Evolutionary conservation across 2,113 vertebrate genomes (phyloP).

Genomic region (Hylia prasina): DNA sequence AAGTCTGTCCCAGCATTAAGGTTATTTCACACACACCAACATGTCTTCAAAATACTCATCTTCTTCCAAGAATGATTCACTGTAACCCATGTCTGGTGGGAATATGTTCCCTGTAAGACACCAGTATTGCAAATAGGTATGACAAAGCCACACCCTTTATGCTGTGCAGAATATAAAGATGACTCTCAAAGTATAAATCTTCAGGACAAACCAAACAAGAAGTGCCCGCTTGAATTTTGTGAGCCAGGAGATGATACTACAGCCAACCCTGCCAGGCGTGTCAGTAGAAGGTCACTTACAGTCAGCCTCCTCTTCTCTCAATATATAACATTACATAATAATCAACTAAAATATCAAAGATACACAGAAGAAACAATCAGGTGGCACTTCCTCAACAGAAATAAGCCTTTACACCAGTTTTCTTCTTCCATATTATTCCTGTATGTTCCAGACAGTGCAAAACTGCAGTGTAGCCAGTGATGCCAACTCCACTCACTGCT

Average conservation of each 20-base stretch:
- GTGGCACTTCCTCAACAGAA: neutral
- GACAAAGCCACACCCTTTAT: neutral
- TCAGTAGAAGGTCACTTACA: neutral
- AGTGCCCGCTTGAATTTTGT: rapidly evolving
- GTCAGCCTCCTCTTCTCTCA: neutral
- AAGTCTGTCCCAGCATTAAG: neutral
- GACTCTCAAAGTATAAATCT: neutral
- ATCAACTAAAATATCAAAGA: neutral
- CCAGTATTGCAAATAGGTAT: neutral
- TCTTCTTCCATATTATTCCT: neutral
- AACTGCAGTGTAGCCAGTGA: neutral
- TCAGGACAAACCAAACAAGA: neutral
- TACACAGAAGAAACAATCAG: rapidly evolving
- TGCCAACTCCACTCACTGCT: neutral
- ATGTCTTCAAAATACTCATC: rapidly evolving
- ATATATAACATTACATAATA: neutral
- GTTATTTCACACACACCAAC: neutral
- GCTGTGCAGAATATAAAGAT: neutral
- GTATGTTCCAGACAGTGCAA: neutral
- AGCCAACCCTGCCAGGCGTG: neutral
- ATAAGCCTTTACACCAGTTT: neutral
- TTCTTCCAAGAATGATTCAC: neutral
- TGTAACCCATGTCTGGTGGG: neutral
- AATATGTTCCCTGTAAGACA: neutral
- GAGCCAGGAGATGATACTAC: neutral